Evolutionary conservation across 2,888 invertebrate genomes (phyloP), one percentile per base, ranked within the genome.

Genomic region (Hetaerina titia): DNA sequence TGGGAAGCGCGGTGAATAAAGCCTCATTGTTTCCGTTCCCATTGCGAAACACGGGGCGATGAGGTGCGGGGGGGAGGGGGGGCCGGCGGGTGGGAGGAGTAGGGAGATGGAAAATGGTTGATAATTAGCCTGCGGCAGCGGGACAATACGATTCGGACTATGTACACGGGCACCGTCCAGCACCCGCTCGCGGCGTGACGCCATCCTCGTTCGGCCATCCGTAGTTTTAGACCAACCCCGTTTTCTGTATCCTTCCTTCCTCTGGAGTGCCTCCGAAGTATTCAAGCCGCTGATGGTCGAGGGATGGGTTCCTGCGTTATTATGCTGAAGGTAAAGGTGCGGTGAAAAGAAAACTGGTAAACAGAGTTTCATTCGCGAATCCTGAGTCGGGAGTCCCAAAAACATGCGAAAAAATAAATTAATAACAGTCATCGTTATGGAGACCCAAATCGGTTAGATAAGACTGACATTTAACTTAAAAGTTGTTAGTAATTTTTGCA

Each of bases 1-100:
- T 81, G 81, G 81, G 81, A 81, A 81, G 81, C 31, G 81, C 81
- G 81, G n/a, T 15, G 81, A 31, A 81, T 81, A 81, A 81, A 81
- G 81, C 22, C 81, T 81, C 81, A 81, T 81, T 81, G 81, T 81
- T 31, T 81, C 81, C 81, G 81, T 31, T 19, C 81, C 11, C 81
- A 81, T 81, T 81, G 81, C 81, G 81, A 81, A 81, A 81, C 81
- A 81, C 81, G 81, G 31, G 45, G 25, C 31, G 81, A 31, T 81
- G 81, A 81, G 25, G 25, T 25, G 11, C 4, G 7, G 74, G 0
- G 74, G 74, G 31, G 31, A 13, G 0, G n/a, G 81, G 81, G 45
- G 45, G 11, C 2, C 6, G 74, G 8, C 25, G 74, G 81, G 31
- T 4, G 7, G n/a, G 81, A 31, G 25, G 81, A 31, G 81, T 9